A percentile compares a stretch with the other conserved stretches of the same genome.
These are phyloP conservation scores for Acrocephalus arundinaceus DNA, from an alignment of 2,113 vertebrate species.

Conservation along the genomic window DNA sequence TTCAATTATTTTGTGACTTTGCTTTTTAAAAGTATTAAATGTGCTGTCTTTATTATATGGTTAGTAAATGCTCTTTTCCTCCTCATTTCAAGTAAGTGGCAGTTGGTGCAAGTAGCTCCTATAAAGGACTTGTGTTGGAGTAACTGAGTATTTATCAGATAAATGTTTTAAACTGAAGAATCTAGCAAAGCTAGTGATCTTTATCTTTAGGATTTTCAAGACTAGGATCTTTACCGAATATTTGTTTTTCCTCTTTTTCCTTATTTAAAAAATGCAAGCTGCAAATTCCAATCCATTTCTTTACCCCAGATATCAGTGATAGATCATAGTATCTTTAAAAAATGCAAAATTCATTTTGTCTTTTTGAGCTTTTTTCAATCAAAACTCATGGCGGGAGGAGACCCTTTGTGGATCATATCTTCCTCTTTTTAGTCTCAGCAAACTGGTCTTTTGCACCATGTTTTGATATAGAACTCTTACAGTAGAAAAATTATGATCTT, in stretches of 20 bases:
- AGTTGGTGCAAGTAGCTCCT: background rate
- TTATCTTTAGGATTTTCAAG: background rate
- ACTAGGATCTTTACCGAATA: background rate
- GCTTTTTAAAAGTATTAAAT: background rate
- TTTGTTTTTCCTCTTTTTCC: background rate
- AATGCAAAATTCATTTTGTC: background rate
- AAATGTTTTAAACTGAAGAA: background rate
- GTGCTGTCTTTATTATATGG: background rate
- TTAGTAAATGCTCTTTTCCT: background rate
- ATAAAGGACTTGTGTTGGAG: background rate
- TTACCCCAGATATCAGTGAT: background rate
- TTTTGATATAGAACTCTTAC: background rate
- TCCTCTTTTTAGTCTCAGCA: background rate
- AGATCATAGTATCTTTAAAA: background rate
- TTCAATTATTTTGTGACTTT: background rate
- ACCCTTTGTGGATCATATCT: background rate
- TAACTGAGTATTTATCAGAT: background rate
- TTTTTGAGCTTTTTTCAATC: background rate
- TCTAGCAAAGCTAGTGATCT: background rate
- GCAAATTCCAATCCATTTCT: background rate
- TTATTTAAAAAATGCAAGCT: background rate
- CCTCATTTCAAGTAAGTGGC: background rate
- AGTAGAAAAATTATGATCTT: background rate
- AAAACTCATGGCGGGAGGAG: background rate
- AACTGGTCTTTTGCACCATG: background rate